Percentiles rank a stretch among this genome's conserved stretches.
phyloP scores from a whole-genome alignment of 2,113 vertebrate genomes.

The Arenaria interpres region DNA sequence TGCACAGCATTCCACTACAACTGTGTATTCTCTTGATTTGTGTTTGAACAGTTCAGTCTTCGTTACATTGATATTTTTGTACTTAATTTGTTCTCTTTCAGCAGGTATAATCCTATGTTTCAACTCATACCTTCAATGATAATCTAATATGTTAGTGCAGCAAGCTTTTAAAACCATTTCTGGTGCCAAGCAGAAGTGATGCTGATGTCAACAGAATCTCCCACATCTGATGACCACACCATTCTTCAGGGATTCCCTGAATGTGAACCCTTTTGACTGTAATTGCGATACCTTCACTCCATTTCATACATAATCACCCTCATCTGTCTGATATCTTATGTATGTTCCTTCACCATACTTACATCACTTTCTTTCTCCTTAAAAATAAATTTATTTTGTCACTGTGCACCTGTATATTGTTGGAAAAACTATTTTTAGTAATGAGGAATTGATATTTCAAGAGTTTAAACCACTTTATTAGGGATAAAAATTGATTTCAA shows the following conservation, averaged over 20 bases:
- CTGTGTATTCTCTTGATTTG: background rate
- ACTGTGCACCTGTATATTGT: conserved; percentile 29
- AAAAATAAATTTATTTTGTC: conserved; percentile 50
- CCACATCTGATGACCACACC: conserved; percentile 56
- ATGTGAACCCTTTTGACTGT: conserved; percentile 55
- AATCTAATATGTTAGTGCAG: conserved; percentile 59
- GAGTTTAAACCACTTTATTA: background rate
- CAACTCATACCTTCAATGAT: conserved; percentile 58
- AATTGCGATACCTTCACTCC: conserved; percentile 31
- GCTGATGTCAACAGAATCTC: conserved; percentile 61
- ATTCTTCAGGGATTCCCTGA: conserved; percentile 63
- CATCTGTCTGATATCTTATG: background rate
- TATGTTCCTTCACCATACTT: conserved; percentile 65
- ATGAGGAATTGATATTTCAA: background rate
- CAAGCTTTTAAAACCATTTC: conserved; percentile 69
- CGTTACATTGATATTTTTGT: background rate
- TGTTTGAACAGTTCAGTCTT: background rate
- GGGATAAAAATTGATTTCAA: background rate
- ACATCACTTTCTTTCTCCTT: background rate
- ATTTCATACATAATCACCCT: conserved; percentile 37
- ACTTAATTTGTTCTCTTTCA: conserved; percentile 66
- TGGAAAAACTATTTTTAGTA: background rate
- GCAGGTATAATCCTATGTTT: conserved; percentile 65
- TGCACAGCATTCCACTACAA: background rate
- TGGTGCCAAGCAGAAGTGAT: conserved; percentile 63